Base-by-base conservation (phyloP, 1,140 invertebrate species). In the Phymastichus coffea region DNA sequence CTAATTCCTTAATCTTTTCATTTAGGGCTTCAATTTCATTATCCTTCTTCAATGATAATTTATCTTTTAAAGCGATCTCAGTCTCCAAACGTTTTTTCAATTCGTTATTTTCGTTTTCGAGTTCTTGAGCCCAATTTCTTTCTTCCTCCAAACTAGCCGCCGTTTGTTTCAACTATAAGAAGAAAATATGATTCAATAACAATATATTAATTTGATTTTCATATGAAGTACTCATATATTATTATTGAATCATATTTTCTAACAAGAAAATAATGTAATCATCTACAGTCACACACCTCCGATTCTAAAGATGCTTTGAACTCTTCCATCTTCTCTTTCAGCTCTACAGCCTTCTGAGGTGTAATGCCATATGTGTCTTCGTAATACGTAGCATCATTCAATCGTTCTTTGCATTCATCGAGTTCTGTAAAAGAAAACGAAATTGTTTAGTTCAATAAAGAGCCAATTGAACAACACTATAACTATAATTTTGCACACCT, bases 311-410 rank as follows among this genome's bases (percentile, higher is more conserved):
- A 76, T 25, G 66, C 63, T 3, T 79, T 66, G 10, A 79, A 30
- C 57, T 75, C 73, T 60, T 79, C 76, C 67, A 77, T 67, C 52
- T 80, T 80, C 43, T 80, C 75, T 20, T 69, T 63, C 30, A 72
- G 77, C 48, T 79, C 75, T 26, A 79, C 38, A 1, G 70, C 70
- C 28, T 64, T 55, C 51, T 80, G 76, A 3, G 73, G 71, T 20
- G 75, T 71, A 20, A 78, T 74, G n/a, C 76, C 76, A 63, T 70
- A 76, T 1, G 70, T 55, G 55, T 76, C 71, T 55, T 76, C 71
- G 17, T 72, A 79, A 54, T 69, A 78, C 9, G 63, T 46, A 1
- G 73, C 59, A 35, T 76, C 69, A 4, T 44, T 10, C 20, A 73
- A 26, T 47, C 67, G 75, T 37, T 70, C 70, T 51, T 66, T 74